Evolutionary conservation across 2,888 invertebrate genomes (phyloP).

Genomic region (Cheilosia scutellata): DNA sequence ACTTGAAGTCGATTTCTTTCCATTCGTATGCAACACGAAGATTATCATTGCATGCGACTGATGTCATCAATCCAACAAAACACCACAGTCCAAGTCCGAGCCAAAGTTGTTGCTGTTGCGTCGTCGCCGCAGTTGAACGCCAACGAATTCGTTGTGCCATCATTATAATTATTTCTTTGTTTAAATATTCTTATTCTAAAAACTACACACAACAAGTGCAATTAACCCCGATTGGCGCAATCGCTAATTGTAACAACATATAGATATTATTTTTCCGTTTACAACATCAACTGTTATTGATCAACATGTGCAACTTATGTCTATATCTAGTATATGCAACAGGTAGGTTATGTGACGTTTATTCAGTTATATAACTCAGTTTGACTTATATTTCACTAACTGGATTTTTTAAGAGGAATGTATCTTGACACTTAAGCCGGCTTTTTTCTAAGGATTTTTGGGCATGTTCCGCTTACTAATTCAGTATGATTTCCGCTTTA

Average conservation of each 20-base stretch:
- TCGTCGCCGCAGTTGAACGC: constrained; percentile 14
- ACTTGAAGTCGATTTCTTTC: constrained; percentile 90
- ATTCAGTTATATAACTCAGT: constrained; percentile 55
- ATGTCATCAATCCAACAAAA: constrained; percentile 69
- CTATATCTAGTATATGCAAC: constrained; percentile 6
- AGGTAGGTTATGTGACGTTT: constrained; percentile 31
- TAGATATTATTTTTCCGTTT: constrained; percentile 9
- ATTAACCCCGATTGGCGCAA: constrained; percentile 5
- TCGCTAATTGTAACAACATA: constrained; percentile 42
- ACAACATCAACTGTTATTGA: constrained; percentile 50
- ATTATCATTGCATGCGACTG: constrained; percentile 86
- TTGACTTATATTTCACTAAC: constrained; percentile 35
- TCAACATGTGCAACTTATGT: constrained; percentile 51
- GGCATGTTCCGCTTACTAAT: constrained; percentile 26
- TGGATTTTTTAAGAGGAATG: constrained; percentile 39
- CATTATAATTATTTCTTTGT: constrained; percentile 15
- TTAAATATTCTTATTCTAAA: constrained; percentile 19
- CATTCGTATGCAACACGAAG: constrained; percentile 89
- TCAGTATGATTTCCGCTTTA: constrained; percentile 30
- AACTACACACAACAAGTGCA: neutral
- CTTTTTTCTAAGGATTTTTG: constrained; percentile 30
- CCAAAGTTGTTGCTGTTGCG: constrained; percentile 16
- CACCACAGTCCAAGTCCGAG: constrained; percentile 29
- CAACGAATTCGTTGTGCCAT: constrained; percentile 33
- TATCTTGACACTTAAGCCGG: constrained; percentile 56